Evolutionary conservation across 2,797 vertebrate genomes (phyloP).

Genomic region (Valencia hispanica): DNA sequence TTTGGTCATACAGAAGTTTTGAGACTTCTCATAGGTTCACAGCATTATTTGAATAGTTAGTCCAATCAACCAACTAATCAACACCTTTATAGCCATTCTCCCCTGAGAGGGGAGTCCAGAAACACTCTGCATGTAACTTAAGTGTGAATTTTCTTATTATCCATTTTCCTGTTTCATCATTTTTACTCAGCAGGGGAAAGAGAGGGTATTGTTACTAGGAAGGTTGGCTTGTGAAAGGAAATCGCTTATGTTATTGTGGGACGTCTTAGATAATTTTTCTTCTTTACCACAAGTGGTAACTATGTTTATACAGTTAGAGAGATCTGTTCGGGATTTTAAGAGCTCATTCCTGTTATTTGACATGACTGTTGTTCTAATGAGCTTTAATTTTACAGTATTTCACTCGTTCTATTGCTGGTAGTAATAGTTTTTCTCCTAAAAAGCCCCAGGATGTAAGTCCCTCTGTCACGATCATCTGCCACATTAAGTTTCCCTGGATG

Average conservation of each 20-base stretch:
- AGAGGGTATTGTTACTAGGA: conserved; percentile 11
- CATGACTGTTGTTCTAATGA: conserved; percentile 21
- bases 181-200: conserved; percentile 33
- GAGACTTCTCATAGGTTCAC: background rate
- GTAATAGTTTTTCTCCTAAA: conserved; percentile 32
- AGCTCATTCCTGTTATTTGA: background rate
- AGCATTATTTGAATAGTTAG: conserved; percentile 5
- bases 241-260: conserved; percentile 30
- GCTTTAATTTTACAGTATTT: conserved; percentile 24
- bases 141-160: conserved; percentile 37
- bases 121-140: conserved; percentile 18
- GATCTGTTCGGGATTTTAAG: background rate
- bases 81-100: conserved; percentile 51
- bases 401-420: conserved; percentile 28
- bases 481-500: conserved; percentile 53
- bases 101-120: conserved; percentile 13
- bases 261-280: conserved; percentile 58
- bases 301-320: conserved; percentile 10
- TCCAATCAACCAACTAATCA: conserved; percentile 44
- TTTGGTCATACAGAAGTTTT: background rate
- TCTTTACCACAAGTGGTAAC: conserved; percentile 19
- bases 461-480: conserved; percentile 43
- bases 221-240: conserved; percentile 11
- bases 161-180: conserved; percentile 44
- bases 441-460: conserved; percentile 13